Evolutionary conservation across 2,797 vertebrate genomes (phyloP).

Genomic region (Chloroceryle amazona): DNA sequence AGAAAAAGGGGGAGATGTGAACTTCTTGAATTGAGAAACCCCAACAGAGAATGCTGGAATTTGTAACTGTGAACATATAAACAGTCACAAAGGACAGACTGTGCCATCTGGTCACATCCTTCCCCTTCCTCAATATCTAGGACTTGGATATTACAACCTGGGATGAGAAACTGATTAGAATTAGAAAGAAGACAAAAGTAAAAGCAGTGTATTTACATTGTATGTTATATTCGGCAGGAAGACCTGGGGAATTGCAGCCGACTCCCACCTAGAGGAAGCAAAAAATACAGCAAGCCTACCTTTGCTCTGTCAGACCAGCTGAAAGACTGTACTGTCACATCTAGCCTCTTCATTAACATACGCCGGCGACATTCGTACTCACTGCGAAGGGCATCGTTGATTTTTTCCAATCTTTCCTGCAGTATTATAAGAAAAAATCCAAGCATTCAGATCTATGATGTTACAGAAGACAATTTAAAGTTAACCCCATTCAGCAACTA

Average conservation of each 20-base stretch:
- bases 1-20: not conserved
- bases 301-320: conserved; percentile 97
- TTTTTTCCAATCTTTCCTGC: conserved; percentile 88
- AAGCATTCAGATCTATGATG: not conserved
- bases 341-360: conserved; percentile 96
- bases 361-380: conserved; percentile 95
- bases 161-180: not conserved
- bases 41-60: not conserved
- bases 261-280: conserved; percentile 59
- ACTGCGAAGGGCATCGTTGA: conserved; percentile 86
- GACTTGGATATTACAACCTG: not conserved
- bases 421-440: not conserved
- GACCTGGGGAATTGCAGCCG: not conserved
- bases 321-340: conserved; percentile 97
- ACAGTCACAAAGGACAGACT: not conserved
- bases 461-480: not conserved
- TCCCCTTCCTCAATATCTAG: not conserved
- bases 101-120: not conserved
- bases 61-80: not conserved
- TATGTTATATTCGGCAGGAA: not conserved
- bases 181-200: not conserved
- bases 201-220: not conserved
- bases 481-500: not conserved
- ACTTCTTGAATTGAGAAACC: not conserved
- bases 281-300: conserved; percentile 75